A percentile compares a stretch with the other conserved stretches of the same genome.
These are phyloP conservation scores for Hemiscyllium ocellatum DNA, from an alignment of 2,113 vertebrate species.

Conservation along the genomic window DNA sequence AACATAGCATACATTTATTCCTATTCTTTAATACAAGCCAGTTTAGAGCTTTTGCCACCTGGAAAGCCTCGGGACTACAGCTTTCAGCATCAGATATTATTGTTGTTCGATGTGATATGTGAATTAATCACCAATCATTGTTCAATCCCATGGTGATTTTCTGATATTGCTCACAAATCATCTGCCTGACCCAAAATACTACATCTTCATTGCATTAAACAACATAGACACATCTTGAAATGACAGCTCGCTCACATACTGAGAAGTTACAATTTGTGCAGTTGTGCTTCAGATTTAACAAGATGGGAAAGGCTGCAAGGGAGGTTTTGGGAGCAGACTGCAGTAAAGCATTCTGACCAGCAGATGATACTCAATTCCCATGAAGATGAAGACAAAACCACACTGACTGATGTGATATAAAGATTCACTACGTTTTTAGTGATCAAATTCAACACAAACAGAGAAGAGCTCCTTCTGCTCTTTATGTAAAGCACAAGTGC, in stretches of 20 bases:
- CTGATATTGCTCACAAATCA: not conserved
- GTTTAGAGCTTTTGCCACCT: not conserved
- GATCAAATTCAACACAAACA: not conserved
- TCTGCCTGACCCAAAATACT: not conserved
- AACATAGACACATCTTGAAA: not conserved
- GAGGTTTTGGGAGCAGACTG: not conserved
- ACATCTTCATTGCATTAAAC: not conserved
- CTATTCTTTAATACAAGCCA: not conserved
- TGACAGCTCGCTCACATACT: not conserved
- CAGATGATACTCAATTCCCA: not conserved
- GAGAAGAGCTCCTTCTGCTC: not conserved
- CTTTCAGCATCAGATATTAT: not conserved
- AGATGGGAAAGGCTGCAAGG: not conserved
- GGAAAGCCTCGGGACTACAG: not conserved
- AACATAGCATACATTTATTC: not conserved
- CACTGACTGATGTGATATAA: too few relatives aligned
- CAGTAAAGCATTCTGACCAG: not conserved
- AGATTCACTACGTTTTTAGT: not conserved
- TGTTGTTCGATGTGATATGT: not conserved
- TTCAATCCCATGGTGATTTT: not conserved
- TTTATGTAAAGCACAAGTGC: not conserved
- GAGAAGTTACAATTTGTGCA: not conserved
- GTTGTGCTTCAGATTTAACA: not conserved
- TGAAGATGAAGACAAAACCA: not conserved
- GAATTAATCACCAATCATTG: not conserved